These are phyloP conservation scores for Gallirallus australis DNA, from an alignment of 2,797 vertebrate species.

Conservation along the genomic window DNA sequence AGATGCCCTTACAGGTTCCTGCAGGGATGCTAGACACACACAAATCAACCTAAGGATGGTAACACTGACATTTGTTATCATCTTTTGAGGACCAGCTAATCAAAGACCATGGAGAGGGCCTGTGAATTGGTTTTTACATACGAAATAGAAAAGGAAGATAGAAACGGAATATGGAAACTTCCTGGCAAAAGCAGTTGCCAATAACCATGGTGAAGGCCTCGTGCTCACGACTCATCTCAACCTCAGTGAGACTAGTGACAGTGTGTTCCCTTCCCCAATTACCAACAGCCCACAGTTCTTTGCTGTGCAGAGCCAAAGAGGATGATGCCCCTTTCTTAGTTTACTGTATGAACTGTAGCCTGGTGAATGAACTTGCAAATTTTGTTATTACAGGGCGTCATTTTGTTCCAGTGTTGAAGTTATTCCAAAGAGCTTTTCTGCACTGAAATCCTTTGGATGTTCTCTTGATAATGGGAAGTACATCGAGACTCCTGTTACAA, in stretches of 20 bases:
- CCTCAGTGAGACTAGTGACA: neutral
- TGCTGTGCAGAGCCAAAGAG: neutral
- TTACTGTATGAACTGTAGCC: neutral
- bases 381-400: neutral
- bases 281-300: neutral
- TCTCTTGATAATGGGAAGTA: neutral
- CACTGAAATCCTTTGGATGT: neutral
- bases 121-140: neutral
- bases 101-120: neutral
- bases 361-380: neutral
- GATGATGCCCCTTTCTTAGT: rapidly evolving
- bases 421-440: neutral
- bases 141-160: neutral
- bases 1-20: neutral
- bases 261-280: neutral
- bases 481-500: neutral
- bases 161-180: neutral
- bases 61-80: neutral
- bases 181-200: neutral
- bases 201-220: neutral
- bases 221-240: neutral
- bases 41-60: neutral
- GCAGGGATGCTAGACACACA: neutral
- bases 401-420: neutral
- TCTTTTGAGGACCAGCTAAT: neutral